A percentile compares a stretch with the other conserved stretches of the same genome.
These are phyloP conservation scores for Seira ritae DNA, from an alignment of 2,888 invertebrate genomes.

Conservation along the genomic window DNA sequence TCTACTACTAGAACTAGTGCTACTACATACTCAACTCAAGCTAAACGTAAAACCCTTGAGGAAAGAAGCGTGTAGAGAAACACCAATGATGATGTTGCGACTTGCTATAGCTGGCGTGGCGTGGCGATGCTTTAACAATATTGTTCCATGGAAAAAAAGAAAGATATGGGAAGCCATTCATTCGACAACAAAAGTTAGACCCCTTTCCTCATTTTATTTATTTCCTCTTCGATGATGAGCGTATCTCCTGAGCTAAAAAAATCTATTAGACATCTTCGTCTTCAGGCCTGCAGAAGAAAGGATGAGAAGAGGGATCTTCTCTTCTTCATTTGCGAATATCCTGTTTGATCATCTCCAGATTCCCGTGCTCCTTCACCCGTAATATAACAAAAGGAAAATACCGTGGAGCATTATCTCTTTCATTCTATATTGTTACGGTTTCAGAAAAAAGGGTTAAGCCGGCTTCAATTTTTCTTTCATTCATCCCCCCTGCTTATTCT, in stretches of 20 bases:
- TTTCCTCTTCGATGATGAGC: conserved; percentile 36
- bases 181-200: too few species aligned
- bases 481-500: conserved; percentile 25
- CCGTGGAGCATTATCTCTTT: background rate
- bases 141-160: conserved; percentile 33
- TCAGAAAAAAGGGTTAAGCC: conserved; percentile 36
- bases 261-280: conserved; percentile 40
- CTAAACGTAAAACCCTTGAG: conserved; percentile 28
- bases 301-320: conserved; percentile 18
- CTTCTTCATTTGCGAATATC: conserved; percentile 36
- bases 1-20: too few species aligned
- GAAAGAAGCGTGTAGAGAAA: conserved; percentile 8
- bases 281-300: too few species aligned
- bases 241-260: conserved; percentile 47
- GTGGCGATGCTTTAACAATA: background rate
- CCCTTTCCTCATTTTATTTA: conserved; percentile 1
- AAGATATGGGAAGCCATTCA: conserved; percentile 48
- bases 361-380: conserved; percentile 27
- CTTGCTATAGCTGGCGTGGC: background rate
- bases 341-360: conserved; percentile 42
- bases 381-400: background rate
- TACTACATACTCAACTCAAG: too few species aligned
- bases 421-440: too few species aligned
- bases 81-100: background rate
- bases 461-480: conserved; percentile 38